Evolutionary conservation across 2,113 vertebrate species (phyloP).

Genomic region (Limnothrissa miodon): DNA sequence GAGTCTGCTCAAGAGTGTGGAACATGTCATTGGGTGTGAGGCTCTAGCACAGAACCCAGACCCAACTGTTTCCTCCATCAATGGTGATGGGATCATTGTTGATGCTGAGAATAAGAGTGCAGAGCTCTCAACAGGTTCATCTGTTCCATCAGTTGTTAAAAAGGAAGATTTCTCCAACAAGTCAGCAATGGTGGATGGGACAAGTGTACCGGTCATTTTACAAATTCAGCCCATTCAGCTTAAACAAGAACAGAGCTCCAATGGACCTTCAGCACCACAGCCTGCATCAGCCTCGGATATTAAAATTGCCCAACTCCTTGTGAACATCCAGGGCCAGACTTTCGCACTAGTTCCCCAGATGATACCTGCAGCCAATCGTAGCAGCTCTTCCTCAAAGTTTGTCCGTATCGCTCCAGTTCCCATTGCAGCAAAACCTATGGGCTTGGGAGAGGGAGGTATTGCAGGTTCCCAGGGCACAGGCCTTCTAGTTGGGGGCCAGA

Average conservation of each 20-base stretch:
- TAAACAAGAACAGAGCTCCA: conserved; percentile 78
- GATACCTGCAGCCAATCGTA: conserved; percentile 75
- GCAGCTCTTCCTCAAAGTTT: conserved; percentile 84
- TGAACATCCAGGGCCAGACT: conserved; percentile 97
- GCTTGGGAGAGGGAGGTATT: conserved; percentile 67
- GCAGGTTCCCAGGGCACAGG: conserved; percentile 71
- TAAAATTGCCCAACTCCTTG: conserved; percentile 94
- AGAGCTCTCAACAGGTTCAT: conserved; percentile 49
- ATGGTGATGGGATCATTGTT: conserved; percentile 22
- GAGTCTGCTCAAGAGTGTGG: conserved; percentile 60
- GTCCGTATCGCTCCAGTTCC: conserved; percentile 95
- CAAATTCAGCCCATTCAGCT: conserved; percentile 90
- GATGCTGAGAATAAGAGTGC: conserved; percentile 64
- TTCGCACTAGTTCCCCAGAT: conserved; percentile 95
- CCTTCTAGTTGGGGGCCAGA: conserved; percentile 80
- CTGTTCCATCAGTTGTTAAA: conserved; percentile 51
- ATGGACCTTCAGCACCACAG: conserved; percentile 52
- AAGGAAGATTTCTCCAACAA: conserved; percentile 67
- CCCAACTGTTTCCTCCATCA: conserved; percentile 75
- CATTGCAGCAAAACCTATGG: conserved; percentile 90
- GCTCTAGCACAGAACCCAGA: conserved; percentile 64
- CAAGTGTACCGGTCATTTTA: conserved; percentile 81
- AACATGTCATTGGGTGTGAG: conserved; percentile 54
- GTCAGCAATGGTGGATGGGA: conserved; percentile 60
- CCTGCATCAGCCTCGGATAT: conserved; percentile 71